A percentile compares a stretch with the other conserved stretches of the same genome.
Evolutionary conservation across 2,797 vertebrate genomes (phyloP).

Genomic region (Sebastes oblongus): DNA sequence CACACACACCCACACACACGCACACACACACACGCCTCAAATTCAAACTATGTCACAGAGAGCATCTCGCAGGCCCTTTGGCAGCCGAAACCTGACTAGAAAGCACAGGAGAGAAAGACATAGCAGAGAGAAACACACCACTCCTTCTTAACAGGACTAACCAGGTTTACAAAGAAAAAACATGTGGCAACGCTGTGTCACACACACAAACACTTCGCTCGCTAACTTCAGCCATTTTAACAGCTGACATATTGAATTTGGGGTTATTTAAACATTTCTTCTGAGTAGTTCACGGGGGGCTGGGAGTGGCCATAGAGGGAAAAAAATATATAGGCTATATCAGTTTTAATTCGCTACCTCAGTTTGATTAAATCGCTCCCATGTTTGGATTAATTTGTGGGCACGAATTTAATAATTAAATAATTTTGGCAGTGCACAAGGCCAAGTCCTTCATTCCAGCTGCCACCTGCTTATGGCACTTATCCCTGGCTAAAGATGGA

Average conservation of each 20-base stretch:
- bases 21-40: neutral
- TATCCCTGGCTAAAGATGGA: too few species aligned
- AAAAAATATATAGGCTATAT: neutral
- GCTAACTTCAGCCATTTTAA: neutral
- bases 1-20: constrained; percentile 7
- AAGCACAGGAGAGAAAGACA: neutral
- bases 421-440: neutral
- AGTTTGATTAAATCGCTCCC: neutral
- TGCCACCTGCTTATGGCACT: too few species aligned
- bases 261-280: neutral
- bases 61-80: constrained; percentile 4
- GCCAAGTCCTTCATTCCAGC: neutral
- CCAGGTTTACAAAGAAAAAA: constrained; percentile 54
- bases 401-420: neutral
- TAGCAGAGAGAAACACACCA: constrained; percentile 33
- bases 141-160: constrained; percentile 71
- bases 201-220: neutral
- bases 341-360: neutral
- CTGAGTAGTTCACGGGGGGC: neutral
- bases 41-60: constrained; percentile 20
- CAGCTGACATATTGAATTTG: neutral
- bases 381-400: neutral
- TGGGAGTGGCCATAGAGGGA: neutral
- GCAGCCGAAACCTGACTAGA: constrained; percentile 68
- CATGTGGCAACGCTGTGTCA: neutral